Evolutionary conservation across 2,113 vertebrate species (phyloP).

Genomic region (Larimichthys polyactis): DNA sequence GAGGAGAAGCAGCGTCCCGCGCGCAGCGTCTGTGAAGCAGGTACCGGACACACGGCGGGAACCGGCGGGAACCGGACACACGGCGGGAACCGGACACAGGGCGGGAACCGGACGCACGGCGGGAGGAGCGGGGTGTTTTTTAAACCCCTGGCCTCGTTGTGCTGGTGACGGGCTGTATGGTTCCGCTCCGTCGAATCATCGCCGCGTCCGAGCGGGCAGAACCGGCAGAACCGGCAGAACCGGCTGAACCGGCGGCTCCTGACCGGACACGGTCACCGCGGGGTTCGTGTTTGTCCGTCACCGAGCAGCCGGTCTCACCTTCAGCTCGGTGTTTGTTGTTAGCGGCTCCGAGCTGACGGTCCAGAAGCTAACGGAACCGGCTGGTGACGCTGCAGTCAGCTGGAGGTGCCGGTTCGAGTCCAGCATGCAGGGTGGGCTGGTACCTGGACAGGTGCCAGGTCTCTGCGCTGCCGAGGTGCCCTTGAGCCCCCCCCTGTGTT

Average conservation of each 20-base stretch:
- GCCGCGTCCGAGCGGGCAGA: not conserved
- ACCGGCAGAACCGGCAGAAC: not conserved
- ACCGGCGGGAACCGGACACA: too few relatives aligned
- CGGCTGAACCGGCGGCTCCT: too few relatives aligned
- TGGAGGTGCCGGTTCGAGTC: too few relatives aligned
- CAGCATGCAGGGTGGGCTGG: too few relatives aligned
- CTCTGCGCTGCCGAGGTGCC: too few relatives aligned
- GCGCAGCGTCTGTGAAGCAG: constrained; percentile 64
- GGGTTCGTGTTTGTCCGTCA: not conserved
- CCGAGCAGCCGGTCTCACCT: not conserved
- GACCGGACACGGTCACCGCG: not conserved
- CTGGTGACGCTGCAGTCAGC: not conserved
- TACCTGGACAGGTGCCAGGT: too few relatives aligned
- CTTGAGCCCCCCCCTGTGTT: too few relatives aligned
- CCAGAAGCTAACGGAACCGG: too few relatives aligned
- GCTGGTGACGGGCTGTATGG: not conserved
- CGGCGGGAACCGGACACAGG: accelerated
- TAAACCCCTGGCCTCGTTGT: accelerated
- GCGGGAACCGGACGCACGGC: accelerated
- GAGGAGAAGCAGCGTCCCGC: constrained; percentile 77
- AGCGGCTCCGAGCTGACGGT: not conserved
- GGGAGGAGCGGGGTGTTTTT: accelerated
- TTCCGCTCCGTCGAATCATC: constrained; percentile 33
- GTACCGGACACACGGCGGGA: too few relatives aligned
- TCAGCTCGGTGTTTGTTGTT: constrained; percentile 53